Evolutionary conservation across 2,888 invertebrate species (phyloP), one percentile per base, ranked within the genome.

Genomic region (Ypsolopha sequella): DNA sequence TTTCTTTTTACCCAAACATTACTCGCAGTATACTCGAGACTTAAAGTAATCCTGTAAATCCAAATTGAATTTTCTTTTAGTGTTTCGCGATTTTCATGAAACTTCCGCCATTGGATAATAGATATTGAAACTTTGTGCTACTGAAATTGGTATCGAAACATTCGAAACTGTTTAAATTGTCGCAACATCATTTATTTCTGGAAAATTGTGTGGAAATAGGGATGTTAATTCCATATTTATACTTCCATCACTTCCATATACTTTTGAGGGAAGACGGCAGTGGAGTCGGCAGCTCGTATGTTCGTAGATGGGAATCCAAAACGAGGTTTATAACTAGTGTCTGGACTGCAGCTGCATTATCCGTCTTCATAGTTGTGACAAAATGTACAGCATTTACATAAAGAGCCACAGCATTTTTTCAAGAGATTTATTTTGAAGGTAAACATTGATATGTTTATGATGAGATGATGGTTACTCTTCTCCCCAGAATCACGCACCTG

Each of bases 11-110:
- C 46, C 36, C 36, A 11, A 46, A 46, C 45, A 45, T 45, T 45
- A 45, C 24, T 46, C 11, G 35, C n/a, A 11, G 46, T 46, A 24
- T 24, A 47, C 47, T 36, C 45, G 49, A 52, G 43, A 47, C 53
- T 55, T 49, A 44, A 51, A 13, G 52, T 51, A 55, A 55, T 48
- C 51, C 52, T 46, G 47, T 53, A 55, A 57, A 57, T 55, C 55
- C 57, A 53, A 57, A 57, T 57, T 52, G 57, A 53, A 57, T 55
- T 55, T 54, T 51, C 50, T 54, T 54, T 51, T 49, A 46, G 33
- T 52, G 51, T 53, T 24, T 54, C 39, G 36, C 47, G 24, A 48
- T 50, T 47, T 52, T 52, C 51, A 43, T 35, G 43, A 39, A 34
- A 46, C 38, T 52, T 14, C 35, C 41, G n/a, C 46, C n/a, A 24